Conservation (phyloP, 2,113 vertebrate genomes). For the Zingel zingel region DNA sequence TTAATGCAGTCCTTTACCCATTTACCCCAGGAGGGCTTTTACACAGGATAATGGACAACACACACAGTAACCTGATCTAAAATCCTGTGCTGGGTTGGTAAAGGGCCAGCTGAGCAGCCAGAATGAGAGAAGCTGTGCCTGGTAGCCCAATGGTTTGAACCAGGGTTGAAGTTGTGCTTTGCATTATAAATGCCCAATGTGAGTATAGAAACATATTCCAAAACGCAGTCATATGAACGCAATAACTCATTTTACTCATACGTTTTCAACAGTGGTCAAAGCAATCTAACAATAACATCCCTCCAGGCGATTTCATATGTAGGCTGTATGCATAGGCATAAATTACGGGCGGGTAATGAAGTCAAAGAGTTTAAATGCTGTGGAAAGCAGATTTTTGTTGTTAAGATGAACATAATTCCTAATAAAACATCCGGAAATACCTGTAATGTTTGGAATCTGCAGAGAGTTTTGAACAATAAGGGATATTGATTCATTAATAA, state of each 20-base stretch:
- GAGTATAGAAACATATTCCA: background rate
- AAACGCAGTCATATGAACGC: background rate
- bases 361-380: too few species aligned
- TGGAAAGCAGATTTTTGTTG: too few species aligned
- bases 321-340: background rate
- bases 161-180: background rate
- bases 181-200: background rate
- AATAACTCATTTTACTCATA: background rate
- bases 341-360: too few species aligned
- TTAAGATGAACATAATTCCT: too few species aligned
- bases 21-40: constrained; percentile 69
- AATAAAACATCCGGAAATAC: too few species aligned
- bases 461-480: too few species aligned
- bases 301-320: constrained; percentile 12
- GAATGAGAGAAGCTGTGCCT: constrained; percentile 12
- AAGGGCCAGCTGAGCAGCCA: constrained; percentile 54
- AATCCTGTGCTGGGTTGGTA: constrained; percentile 53
- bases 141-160: constrained; percentile 1
- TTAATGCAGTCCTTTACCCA: constrained; percentile 49
- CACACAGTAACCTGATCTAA: constrained; percentile 76
- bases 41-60: constrained; percentile 73
- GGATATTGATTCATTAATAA: too few species aligned
- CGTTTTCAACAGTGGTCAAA: background rate
- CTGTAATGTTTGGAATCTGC: too few species aligned
- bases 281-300: constrained; percentile 5